Evolutionary conservation across 2,113 vertebrate species (phyloP).

Genomic region (Theristicus caerulescens): DNA sequence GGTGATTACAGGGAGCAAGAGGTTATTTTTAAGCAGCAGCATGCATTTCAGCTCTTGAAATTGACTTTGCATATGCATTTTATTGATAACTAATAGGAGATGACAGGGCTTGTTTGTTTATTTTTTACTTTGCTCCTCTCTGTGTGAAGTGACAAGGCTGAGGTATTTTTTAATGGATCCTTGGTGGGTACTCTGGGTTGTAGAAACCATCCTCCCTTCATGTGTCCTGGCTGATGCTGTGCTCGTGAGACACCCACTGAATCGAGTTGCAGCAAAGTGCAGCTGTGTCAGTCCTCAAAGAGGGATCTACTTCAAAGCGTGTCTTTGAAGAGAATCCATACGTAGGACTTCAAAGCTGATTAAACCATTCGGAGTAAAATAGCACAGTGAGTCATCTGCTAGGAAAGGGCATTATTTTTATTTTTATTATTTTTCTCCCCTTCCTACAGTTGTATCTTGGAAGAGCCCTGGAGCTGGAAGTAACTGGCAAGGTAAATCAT

Average conservation of each 20-base stretch:
- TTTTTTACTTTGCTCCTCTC: neutral
- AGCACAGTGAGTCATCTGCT: constrained; percentile 23
- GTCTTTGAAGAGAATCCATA: constrained; percentile 40
- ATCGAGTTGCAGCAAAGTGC: neutral
- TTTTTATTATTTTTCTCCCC: neutral
- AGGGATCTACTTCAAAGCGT: constrained; percentile 26
- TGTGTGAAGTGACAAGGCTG: neutral
- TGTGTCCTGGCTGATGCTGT: neutral
- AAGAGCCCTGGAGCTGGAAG: neutral
- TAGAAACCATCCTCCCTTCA: neutral
- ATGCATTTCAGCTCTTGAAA: neutral
- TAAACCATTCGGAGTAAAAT: neutral
- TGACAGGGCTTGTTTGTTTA: neutral
- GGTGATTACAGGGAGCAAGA: neutral
- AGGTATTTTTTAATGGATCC: neutral
- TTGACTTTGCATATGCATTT: neutral
- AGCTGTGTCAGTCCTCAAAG: constrained; percentile 41
- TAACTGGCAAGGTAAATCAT: neutral
- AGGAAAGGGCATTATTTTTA: constrained; percentile 16
- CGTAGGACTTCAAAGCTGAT: constrained; percentile 53
- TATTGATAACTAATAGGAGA: neutral
- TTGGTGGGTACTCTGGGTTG: neutral
- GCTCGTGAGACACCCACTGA: neutral
- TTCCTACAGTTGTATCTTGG: neutral
- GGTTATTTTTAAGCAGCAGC: neutral